These are phyloP conservation scores for Mythimna lalbum DNA, from an alignment of 2,888 invertebrate species.

Conservation along the genomic window DNA sequence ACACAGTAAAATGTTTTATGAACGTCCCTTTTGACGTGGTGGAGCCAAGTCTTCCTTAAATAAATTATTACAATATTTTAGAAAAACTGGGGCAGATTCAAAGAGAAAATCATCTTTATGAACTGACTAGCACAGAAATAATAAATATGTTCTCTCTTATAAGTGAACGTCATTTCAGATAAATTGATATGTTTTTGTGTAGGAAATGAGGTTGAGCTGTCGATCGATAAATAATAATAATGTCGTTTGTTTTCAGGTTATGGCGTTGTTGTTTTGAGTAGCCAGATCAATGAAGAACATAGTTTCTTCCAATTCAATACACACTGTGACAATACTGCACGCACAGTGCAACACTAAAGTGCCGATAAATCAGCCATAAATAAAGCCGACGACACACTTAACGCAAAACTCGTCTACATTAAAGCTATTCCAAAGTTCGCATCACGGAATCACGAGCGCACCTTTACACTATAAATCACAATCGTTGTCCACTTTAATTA, in stretches of 20 bases:
- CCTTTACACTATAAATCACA: conserved; percentile 70
- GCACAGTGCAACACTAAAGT: conserved; percentile 10
- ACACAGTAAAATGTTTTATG: conserved; percentile 39
- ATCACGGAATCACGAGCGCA: conserved; percentile 58
- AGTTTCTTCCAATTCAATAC: not conserved
- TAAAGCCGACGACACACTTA: conserved; percentile 45
- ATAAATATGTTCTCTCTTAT: not conserved
- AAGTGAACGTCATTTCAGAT: not conserved
- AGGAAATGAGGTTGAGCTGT: conserved; percentile 2
- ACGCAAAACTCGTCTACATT: conserved; percentile 33
- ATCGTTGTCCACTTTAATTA: conserved; percentile 73
- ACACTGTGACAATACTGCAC: not conserved
- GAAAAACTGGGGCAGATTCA: conserved; percentile 38
- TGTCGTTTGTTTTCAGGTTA: not conserved
- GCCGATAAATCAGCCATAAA: conserved; percentile 45
- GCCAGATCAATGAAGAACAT: not conserved
- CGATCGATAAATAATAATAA: not conserved
- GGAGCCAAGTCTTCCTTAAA: conserved; percentile 25
- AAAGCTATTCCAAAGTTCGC: conserved; percentile 44
- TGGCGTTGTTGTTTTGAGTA: not conserved
- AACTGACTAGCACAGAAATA: not conserved
- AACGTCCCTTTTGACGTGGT: conserved; percentile 21
- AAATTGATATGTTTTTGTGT: conserved; percentile 8
- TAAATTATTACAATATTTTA: conserved; percentile 38
- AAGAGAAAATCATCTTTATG: conserved; percentile 31